These are phyloP conservation scores for Crocallis elinguaria DNA, from an alignment of 2,888 invertebrate genomes.

Conservation along the genomic window DNA sequence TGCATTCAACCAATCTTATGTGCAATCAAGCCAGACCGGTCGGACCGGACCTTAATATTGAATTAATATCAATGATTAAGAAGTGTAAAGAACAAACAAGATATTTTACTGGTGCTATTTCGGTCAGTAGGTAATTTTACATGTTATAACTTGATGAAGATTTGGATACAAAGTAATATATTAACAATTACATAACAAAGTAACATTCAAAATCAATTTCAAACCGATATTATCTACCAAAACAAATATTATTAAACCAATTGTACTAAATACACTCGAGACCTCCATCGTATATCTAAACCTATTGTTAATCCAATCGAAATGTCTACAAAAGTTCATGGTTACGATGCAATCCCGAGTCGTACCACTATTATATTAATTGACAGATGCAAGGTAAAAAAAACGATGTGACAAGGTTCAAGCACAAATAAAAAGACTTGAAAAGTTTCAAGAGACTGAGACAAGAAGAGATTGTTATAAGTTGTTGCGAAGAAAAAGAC, in stretches of 20 bases:
- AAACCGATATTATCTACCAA: conserved; percentile 15
- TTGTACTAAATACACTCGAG: conserved; percentile 24
- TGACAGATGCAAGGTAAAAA: conserved; percentile 35
- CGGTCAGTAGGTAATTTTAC: neutral
- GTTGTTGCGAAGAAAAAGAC: conserved; percentile 25
- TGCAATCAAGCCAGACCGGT: conserved; percentile 44
- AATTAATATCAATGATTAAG: conserved; percentile 37
- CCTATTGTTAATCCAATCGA: conserved; percentile 36
- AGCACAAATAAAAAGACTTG: conserved; percentile 22
- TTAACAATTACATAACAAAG: neutral
- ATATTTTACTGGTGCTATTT: conserved; percentile 13
- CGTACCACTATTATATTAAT: conserved; percentile 35
- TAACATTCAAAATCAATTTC: conserved; percentile 15
- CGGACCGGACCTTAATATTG: conserved; percentile 33
- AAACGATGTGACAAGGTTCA: conserved; percentile 29
- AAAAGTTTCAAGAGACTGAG: conserved; percentile 26
- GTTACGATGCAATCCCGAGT: conserved; percentile 32
- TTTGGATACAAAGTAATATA: too few relatives aligned
- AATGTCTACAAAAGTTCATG: conserved; percentile 37
- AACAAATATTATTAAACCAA: conserved; percentile 26
- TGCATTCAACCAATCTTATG: conserved; percentile 50
- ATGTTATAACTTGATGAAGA: conserved; percentile 2
- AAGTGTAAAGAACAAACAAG: conserved; percentile 31
- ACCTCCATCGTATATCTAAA: conserved; percentile 32
- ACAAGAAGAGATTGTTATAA: conserved; percentile 30